Base-by-base conservation (phyloP, 2,888 invertebrate species). In the Ecdyonurus torrentis region DNA sequence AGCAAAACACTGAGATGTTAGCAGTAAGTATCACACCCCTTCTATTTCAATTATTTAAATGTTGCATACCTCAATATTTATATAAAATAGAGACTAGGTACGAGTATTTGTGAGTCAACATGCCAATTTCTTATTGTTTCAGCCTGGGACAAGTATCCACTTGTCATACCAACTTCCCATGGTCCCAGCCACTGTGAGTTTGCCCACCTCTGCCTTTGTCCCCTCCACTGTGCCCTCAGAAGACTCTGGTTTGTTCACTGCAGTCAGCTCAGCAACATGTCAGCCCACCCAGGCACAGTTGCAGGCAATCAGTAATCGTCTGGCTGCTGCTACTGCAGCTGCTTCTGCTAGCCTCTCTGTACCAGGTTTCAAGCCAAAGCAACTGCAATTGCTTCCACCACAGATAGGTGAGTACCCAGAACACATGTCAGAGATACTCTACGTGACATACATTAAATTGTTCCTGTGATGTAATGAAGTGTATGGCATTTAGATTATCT, bases 331-430 rank as follows among this genome's bases (percentile, higher is more conserved):
- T 20, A 10, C 55, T 18, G 55, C 55, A 7, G 7, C 5, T 10
- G 55, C 55, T 20, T 55, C 55, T 18, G 55, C 55, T 10, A 55
- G 55, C n/a, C 55, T 55, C 19, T 7, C 10, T 50, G 37, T 37
- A 37, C 37, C 37, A 37, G 55, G 55, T 20, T 55, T 55, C n/a
- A 55, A 55, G 22, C 20, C 55, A 20, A n/a, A 55, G 19, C n/a
- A 55, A 22, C n/a, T 55, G 22, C 55, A n/a, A 20, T 7, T 55
- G 15, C 55, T 55, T 5, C 55, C 55, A 7, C 55, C 55, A 55
- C 55, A 55, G 55, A 55, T 55, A 18, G 55, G 55, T 55, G 20
- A 55, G 55, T 55, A n/a, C n/a, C n/a, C n/a, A n/a, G n/a, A n/a
- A n/a, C n/a, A n/a, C n/a, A n/a, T n/a, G n/a, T n/a, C n/a, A n/a